Percentiles rank a stretch among this genome's conserved stretches.
Conservation (phyloP, 2,113 vertebrate genomes). For the Pseudonaja textilis region DNA sequence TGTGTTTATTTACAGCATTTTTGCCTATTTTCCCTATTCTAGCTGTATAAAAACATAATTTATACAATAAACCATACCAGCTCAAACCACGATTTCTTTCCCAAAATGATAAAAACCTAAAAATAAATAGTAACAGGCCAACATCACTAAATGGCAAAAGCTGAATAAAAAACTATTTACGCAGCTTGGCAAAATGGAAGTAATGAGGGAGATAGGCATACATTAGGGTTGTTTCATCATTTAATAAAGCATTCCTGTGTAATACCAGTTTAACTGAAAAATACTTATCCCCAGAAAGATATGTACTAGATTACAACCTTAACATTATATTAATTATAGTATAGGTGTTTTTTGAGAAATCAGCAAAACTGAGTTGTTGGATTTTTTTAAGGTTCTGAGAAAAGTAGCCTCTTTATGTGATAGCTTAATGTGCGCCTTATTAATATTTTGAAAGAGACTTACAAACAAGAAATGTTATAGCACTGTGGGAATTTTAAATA, state of each 20-base stretch:
- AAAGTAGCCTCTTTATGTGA: background rate
- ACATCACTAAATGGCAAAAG: background rate
- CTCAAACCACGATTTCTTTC: background rate
- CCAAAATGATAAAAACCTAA: background rate
- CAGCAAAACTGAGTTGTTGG: background rate
- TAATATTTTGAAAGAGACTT: constrained; percentile 1
- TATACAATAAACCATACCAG: background rate
- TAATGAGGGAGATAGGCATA: background rate
- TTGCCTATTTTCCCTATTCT: background rate
- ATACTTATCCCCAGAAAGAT: background rate
- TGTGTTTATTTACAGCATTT: background rate
- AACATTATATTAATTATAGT: background rate
- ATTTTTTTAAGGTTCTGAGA: background rate
- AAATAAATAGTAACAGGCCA: background rate
- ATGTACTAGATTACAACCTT: background rate
- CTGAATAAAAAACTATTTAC: background rate
- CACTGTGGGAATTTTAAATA: background rate
- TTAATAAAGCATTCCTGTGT: background rate
- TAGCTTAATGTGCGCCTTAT: background rate
- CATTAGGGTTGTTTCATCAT: background rate
- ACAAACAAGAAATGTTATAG: background rate
- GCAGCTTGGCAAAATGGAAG: background rate
- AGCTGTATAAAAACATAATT: background rate
- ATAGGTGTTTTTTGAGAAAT: constrained; percentile 2
- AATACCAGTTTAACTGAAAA: background rate